These are phyloP conservation scores for Melinaea menophilus DNA, from an alignment of 2,888 invertebrate genomes.

Conservation along the genomic window DNA sequence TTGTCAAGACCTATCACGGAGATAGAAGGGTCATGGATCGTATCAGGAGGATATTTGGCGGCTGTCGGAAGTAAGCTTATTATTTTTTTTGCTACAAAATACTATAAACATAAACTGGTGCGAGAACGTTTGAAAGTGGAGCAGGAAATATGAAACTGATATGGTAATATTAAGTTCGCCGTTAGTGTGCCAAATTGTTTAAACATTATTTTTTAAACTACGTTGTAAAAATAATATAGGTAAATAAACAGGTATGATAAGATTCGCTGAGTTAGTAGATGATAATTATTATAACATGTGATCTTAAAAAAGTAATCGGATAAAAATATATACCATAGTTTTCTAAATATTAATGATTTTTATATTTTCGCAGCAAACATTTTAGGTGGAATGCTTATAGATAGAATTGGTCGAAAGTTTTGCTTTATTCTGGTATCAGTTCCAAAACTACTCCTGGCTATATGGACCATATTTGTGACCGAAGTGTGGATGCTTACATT, in stretches of 20 bases:
- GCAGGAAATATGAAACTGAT: too few species aligned
- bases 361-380: slow-evolving; percentile 33
- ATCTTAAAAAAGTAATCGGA: too few species aligned
- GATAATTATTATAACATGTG: too few species aligned
- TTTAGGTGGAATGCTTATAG: slow-evolving; percentile 43
- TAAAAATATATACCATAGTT: too few species aligned
- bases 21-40: slow-evolving; percentile 58
- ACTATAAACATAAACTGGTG: too few species aligned
- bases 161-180: too few species aligned
- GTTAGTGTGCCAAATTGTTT: too few species aligned
- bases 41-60: slow-evolving; percentile 48
- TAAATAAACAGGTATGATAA: too few species aligned
- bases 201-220: too few species aligned
- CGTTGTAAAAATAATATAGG: too few species aligned
- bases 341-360: background rate
- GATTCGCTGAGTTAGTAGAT: too few species aligned
- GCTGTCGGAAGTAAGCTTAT: slow-evolving; percentile 40
- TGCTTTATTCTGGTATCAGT: slow-evolving; percentile 45
- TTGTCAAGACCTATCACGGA: slow-evolving; percentile 45
- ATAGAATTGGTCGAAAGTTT: slow-evolving; percentile 41
- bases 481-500: slow-evolving; percentile 48
- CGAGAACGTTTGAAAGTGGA: too few species aligned
- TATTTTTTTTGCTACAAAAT: background rate
- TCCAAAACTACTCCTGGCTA: slow-evolving; percentile 44
- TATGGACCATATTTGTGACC: slow-evolving; percentile 42